Evolutionary conservation across 2,113 vertebrate species (phyloP).

Genomic region (Podarcis muralis): DNA sequence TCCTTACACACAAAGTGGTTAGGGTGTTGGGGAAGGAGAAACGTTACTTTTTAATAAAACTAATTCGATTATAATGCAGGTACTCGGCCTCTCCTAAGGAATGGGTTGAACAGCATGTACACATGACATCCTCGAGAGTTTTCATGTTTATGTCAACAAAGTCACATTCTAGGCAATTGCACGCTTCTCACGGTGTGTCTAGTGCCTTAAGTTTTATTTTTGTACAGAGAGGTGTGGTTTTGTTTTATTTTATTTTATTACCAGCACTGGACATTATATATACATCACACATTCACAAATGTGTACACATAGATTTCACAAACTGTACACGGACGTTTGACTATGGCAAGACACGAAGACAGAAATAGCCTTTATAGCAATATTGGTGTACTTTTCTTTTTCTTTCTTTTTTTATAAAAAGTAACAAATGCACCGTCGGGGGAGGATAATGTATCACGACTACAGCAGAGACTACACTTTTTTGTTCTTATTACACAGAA

Average conservation of each 20-base stretch:
- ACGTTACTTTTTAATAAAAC: neutral
- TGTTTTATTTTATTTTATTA: conserved; percentile 72
- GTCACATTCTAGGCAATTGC: conserved; percentile 66
- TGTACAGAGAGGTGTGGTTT: conserved; percentile 58
- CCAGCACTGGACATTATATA: conserved; percentile 74
- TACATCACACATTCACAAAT: conserved; percentile 69
- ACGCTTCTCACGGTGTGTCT: conserved; percentile 62
- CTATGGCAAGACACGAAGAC: conserved; percentile 69
- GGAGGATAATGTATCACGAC: conserved; percentile 67
- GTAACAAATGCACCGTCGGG: conserved; percentile 39
- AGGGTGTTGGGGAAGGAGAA: neutral
- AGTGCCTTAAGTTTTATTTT: conserved; percentile 75
- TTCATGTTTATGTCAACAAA: neutral
- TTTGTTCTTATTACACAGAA: conserved; percentile 70
- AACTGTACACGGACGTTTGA: conserved; percentile 71
- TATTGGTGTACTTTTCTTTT: conserved; percentile 31
- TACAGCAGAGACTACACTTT: conserved; percentile 67
- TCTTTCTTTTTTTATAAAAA: conserved; percentile 76
- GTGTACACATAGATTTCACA: conserved; percentile 69
- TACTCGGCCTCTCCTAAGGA: neutral
- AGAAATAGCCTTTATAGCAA: conserved; percentile 65
- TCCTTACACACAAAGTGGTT: neutral
- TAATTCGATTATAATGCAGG: neutral
- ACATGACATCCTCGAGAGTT: neutral
- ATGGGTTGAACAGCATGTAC: neutral